Evolutionary conservation across 2,797 vertebrate genomes (phyloP), one percentile per base, ranked within the genome.

Genomic region (Malurus leucopterus): DNA sequence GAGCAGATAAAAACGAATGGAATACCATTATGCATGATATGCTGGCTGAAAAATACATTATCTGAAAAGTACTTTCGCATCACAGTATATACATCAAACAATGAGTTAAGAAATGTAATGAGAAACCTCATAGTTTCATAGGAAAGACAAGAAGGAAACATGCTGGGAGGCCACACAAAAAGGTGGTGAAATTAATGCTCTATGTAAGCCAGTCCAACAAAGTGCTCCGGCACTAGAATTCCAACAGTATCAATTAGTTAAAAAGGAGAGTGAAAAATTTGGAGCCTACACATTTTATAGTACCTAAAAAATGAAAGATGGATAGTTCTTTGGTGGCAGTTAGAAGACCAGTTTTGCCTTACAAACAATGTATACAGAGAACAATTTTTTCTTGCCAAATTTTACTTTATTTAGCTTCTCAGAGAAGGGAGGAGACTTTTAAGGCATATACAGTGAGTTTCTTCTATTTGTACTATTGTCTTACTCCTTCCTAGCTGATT

Each of bases 1-100:
- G 47, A 94, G 47, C 27, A 92, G 84, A 82, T 51, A 91, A 94
- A 91, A 94, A 76, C 88, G 88, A 88, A 78, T 19, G 15, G 50
- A 86, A 62, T 88, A 55, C 18, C 1, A 0, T 70, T 32, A 76
- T 67, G 61, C 34, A 74, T 5, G 5, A 47, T 67, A 72, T 70
- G 46, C 41, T 92, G 57, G 8, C 70, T 89, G 79, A 84, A 80
- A 94, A 93, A 41, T 67, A n/a, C 44, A 43, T 74, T 41, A 51
- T 90, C 62, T 91, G 76, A 78, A 46, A 46, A 46, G 44, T 46
- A 46, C 59, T 86, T 84, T 91, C 54, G 34, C 84, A 87, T 68
- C 74, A 86, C 41, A 83, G 78, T 54, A 61, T 18, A 34, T 47
- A 86, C 38, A 61, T 93, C 87, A 90, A 89, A 89, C 41, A 75